These are phyloP conservation scores for Orycteropus afer DNA, from an alignment of 2,113 vertebrate genomes.

Conservation along the genomic window DNA sequence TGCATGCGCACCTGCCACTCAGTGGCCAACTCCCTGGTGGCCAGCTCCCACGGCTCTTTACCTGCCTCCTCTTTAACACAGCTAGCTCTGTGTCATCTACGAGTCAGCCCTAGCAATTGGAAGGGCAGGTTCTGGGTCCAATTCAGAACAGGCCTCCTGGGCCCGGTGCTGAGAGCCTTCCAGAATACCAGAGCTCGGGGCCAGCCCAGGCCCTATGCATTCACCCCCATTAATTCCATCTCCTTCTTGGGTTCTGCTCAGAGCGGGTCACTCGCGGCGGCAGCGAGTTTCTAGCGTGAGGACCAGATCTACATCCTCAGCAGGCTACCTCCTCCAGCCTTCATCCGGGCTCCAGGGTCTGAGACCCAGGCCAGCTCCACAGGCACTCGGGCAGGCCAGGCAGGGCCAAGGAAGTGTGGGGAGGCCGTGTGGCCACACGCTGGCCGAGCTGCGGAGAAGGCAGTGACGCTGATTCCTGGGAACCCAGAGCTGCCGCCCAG, in stretches of 20 bases:
- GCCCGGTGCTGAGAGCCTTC: neutral
- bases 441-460: neutral
- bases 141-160: neutral
- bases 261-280: neutral
- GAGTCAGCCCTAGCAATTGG: neutral
- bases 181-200: neutral
- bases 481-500: conserved; percentile 75
- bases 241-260: neutral
- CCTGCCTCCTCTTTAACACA: neutral
- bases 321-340: neutral
- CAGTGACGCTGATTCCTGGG: conserved; percentile 67
- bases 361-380: neutral
- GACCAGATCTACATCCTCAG: neutral
- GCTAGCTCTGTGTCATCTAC: neutral
- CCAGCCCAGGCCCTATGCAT: neutral
- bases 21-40: neutral
- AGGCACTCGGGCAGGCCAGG: neutral
- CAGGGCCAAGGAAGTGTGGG: conserved; percentile 17
- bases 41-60: neutral
- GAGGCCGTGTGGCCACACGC: neutral
- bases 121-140: neutral
- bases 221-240: neutral
- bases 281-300: neutral
- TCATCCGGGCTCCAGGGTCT: neutral
- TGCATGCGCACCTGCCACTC: neutral